These are phyloP conservation scores for Apostichopus japonicus DNA, from an alignment of 35 echinoderm and acorn worm species.

Conservation along the genomic window DNA sequence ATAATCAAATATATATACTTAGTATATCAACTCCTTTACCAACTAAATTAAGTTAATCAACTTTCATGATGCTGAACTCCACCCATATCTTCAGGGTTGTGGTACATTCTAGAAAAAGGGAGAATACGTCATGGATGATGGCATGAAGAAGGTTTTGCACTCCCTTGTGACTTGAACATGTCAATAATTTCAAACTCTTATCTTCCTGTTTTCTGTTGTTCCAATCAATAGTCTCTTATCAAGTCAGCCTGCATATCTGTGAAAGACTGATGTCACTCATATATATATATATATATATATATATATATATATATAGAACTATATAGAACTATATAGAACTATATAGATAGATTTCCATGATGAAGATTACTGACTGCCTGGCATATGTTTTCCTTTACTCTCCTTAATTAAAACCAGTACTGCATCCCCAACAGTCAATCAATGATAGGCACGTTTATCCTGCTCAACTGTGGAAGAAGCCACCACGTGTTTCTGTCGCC, in stretches of 20 bases:
- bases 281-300: no score
- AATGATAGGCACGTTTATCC: not conserved
- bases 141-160: not conserved
- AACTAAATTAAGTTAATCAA: no score
- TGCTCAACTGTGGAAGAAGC: not conserved
- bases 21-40: no score
- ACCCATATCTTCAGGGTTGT: no score
- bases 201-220: not conserved
- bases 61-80: no score
- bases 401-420: not conserved
- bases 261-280: not conserved
- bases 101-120: no score
- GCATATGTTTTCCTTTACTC: not conserved
- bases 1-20: no score
- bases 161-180: not conserved
- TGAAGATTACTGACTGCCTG: not conserved
- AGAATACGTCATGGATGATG: no score
- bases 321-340: no score
- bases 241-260: not conserved
- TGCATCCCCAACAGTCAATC: not conserved
- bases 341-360: not conserved
- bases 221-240: not conserved
- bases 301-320: no score
- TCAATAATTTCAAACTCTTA: not conserved
- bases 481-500: no score